Base-by-base conservation (phyloP, 2,797 vertebrate species). In the Podargus strigoides region DNA sequence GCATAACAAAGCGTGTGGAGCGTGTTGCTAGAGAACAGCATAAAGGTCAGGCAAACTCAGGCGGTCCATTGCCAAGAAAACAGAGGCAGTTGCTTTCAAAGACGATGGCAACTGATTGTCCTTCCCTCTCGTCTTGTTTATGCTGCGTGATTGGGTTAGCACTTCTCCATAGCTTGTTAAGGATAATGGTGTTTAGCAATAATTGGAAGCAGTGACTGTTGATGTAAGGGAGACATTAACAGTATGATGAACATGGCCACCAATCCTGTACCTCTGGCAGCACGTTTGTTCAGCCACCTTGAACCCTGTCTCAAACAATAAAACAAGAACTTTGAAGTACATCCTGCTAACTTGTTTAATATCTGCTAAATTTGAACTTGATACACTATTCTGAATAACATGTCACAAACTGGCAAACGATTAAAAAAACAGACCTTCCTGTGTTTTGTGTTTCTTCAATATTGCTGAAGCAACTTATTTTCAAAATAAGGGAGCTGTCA, bases 241-340 rank as follows among this genome's bases (percentile, higher is more conserved):
- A 1, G 34, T 50, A 4, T 39, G 34, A 16, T 0, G 9, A 66
- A 27, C 3, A 2, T 0, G 0, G 32, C 19, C 5, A 0, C 58
- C 19, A 22, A 41, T 49, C 59, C 68, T 42, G 15, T 60, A 28
- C 36, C 20, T 80, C 59, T 87, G 59, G 27, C 49, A 68, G 68
- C 24, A 10, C 0, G 0, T 77, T 69, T 59, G 17, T 39, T 74
- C 76, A 77, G 68, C 49, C 5, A 1, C 2, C 1, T 36, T 42
- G 39, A 83, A 13, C 47, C 18, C 39, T 44, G 15, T 30, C 56
- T 69, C 41, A 49, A 50, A 73, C 89, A 36, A 34, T 10, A 53
- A 81, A 55, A 18, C 3, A 32, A 39, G 22, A 55, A 7, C 22
- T 90, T 80, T 88, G 73, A 79, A 91, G 30, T 15, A 27, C 8